Conservation (phyloP, 2,797 vertebrate species). For the Phalanger gymnotis region DNA sequence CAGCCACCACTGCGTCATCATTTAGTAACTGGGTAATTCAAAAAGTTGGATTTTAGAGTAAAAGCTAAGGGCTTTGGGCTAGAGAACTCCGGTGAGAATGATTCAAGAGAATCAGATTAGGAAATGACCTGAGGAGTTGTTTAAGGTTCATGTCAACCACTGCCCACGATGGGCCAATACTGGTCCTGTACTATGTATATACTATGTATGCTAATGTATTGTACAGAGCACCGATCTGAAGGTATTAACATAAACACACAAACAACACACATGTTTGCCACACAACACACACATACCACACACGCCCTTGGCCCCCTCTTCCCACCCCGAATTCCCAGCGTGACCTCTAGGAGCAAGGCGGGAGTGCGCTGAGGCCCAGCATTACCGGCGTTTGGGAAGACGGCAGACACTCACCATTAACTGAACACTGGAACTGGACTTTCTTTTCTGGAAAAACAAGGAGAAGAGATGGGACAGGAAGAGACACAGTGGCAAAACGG, state of each 20-base stretch:
- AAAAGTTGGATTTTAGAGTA: conserved; percentile 55
- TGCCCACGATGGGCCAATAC: conserved; percentile 75
- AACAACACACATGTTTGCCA: conserved; percentile 78
- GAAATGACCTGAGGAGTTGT: conserved; percentile 33
- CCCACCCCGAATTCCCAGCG: conserved; percentile 81
- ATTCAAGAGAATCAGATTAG: conserved; percentile 19
- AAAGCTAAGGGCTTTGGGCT: conserved; percentile 7
- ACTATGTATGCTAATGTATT: too few relatives aligned
- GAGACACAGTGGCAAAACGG: conserved; percentile 88
- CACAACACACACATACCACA: conserved; percentile 80
- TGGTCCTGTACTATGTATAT: conserved; percentile 73
- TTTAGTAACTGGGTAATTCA: conserved; percentile 27
- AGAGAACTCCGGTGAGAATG: conserved; percentile 59
- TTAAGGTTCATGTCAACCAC: conserved; percentile 77
- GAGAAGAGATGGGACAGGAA: conserved; percentile 93
- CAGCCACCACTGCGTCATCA: conserved; percentile 25
- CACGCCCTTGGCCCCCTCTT: conserved; percentile 83
- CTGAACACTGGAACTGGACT: conserved; percentile 95
- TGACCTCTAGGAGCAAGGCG: conserved; percentile 82
- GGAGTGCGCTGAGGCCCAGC: conserved; percentile 85
- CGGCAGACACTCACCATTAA: conserved; percentile 93
- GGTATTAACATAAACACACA: conserved; percentile 81
- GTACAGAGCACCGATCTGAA: conserved; percentile 79
- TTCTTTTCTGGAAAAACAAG: conserved; percentile 96
- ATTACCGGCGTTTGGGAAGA: conserved; percentile 86